Percentiles rank a stretch among this genome's conserved stretches.
Conservation (phyloP, 1,140 invertebrate genomes). For the Aphelenchoides fujianensis region DNA sequence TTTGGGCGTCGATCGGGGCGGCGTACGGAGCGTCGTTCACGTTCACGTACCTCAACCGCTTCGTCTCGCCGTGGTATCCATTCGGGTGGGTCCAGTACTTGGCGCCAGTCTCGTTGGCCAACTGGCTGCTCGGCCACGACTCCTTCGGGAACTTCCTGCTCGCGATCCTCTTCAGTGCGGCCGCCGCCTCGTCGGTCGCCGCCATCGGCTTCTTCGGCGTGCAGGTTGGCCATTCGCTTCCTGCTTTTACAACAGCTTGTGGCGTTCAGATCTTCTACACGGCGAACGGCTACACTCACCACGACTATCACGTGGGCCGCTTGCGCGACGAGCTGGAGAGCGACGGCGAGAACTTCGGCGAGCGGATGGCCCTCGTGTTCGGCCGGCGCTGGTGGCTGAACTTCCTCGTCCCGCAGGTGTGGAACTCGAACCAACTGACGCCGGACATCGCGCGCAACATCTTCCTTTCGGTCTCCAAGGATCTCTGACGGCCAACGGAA, state of each 20-base stretch:
- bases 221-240: constrained; percentile 31
- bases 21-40: constrained; percentile 37
- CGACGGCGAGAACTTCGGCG: constrained; percentile 39
- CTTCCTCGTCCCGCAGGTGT: constrained; percentile 48
- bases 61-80: constrained; percentile 39
- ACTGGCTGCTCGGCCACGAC: constrained; percentile 42
- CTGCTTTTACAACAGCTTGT: neutral
- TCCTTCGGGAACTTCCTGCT: constrained; percentile 34
- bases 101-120: constrained; percentile 38
- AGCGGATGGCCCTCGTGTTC: constrained; percentile 46
- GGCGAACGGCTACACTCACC: constrained; percentile 47
- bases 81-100: constrained; percentile 41
- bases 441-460: constrained; percentile 43
- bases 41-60: constrained; percentile 27
- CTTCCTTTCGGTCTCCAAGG: constrained; percentile 48
- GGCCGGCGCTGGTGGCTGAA: constrained; percentile 45
- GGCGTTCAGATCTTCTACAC: constrained; percentile 48
- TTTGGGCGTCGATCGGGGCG: constrained; percentile 43
- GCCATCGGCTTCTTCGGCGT: constrained; percentile 42
- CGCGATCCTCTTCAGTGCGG: constrained; percentile 31
- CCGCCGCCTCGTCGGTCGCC: constrained; percentile 33
- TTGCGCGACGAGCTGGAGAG: constrained; percentile 36
- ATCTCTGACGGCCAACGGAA: constrained; percentile 36
- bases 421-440: constrained; percentile 45
- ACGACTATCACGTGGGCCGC: constrained; percentile 43